Percentiles rank a stretch among this genome's conserved stretches.
phyloP scores from a whole-genome alignment of 2,888 invertebrate species.

The Cosmopolites sordidus region DNA sequence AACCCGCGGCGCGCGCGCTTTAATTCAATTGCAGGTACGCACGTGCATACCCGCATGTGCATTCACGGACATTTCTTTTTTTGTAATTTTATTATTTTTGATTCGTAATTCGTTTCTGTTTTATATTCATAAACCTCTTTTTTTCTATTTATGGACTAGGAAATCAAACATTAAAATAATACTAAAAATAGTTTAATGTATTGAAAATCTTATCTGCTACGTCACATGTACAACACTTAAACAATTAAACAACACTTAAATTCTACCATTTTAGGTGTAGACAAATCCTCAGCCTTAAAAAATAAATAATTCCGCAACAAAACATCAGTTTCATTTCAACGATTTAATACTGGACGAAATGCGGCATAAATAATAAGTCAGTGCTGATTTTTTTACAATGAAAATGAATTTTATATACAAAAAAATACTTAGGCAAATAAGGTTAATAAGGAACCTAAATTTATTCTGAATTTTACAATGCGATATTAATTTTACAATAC shows the following conservation, averaged over 20 bases:
- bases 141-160: too few relatives aligned
- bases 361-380: slow-evolving; percentile 11
- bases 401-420: not conserved
- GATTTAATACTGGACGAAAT: slow-evolving; percentile 17
- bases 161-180: too few relatives aligned
- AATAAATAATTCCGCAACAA: slow-evolving; percentile 21
- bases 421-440: not conserved
- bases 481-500: not conserved
- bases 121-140: too few relatives aligned
- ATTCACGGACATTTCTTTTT: too few relatives aligned
- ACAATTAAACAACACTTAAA: slow-evolving; percentile 16
- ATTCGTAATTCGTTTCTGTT: too few relatives aligned
- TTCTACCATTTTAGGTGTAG: slow-evolving; percentile 14
- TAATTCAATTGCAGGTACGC: too few relatives aligned
- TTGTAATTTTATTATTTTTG: too few relatives aligned
- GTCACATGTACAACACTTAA: slow-evolving; percentile 13
- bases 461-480: not conserved
- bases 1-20: too few relatives aligned
- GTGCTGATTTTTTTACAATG: slow-evolving; percentile 8
- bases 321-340: slow-evolving; percentile 12
- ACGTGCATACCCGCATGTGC: too few relatives aligned
- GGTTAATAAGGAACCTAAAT: slow-evolving; percentile 12
- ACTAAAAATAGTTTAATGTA: slow-evolving; percentile 14
- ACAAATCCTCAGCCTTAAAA: slow-evolving; percentile 22
- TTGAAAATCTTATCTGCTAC: slow-evolving; percentile 13